A percentile compares a stretch with the other conserved stretches of the same genome.
These are phyloP conservation scores for Panurus biarmicus DNA, from an alignment of 2,113 vertebrate genomes.

Conservation along the genomic window DNA sequence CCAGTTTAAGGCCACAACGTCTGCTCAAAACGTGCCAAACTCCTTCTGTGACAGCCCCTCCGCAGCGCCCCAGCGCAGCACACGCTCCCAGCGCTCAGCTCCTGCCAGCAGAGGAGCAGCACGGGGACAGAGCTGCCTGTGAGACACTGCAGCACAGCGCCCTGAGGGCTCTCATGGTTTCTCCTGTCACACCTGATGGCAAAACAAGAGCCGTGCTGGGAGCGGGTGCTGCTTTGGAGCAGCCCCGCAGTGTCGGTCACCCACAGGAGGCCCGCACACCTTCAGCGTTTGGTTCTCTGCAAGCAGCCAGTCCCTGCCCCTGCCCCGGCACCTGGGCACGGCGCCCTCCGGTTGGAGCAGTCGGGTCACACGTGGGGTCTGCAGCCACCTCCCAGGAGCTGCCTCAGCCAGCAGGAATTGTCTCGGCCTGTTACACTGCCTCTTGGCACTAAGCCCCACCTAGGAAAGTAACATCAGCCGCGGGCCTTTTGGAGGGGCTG, in stretches of 20 bases:
- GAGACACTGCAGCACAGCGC: not conserved
- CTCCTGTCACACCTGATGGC: not conserved
- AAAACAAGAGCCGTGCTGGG: not conserved
- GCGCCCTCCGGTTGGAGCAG: not conserved
- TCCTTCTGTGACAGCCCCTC: not conserved
- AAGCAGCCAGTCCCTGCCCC: not conserved
- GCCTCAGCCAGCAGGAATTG: not conserved
- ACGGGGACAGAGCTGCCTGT: fast-evolving
- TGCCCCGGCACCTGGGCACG: fast-evolving
- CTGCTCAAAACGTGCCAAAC: not conserved
- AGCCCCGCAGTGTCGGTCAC: fast-evolving
- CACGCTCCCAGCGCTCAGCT: not conserved
- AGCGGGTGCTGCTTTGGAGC: not conserved
- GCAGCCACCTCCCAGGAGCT: fast-evolving
- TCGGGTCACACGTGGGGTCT: fast-evolving
- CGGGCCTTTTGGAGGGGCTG: not conserved
- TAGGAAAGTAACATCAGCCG: not conserved
- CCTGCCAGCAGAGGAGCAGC: not conserved
- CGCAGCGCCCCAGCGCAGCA: fast-evolving
- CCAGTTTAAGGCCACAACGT: not conserved
- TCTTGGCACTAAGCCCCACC: not conserved
- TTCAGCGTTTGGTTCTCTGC: not conserved
- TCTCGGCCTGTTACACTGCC: fast-evolving
- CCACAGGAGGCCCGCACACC: not conserved
- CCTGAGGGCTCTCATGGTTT: not conserved